phyloP scores from a whole-genome alignment of 2,797 vertebrate genomes.

The Euphonia xanthogaster region DNA sequence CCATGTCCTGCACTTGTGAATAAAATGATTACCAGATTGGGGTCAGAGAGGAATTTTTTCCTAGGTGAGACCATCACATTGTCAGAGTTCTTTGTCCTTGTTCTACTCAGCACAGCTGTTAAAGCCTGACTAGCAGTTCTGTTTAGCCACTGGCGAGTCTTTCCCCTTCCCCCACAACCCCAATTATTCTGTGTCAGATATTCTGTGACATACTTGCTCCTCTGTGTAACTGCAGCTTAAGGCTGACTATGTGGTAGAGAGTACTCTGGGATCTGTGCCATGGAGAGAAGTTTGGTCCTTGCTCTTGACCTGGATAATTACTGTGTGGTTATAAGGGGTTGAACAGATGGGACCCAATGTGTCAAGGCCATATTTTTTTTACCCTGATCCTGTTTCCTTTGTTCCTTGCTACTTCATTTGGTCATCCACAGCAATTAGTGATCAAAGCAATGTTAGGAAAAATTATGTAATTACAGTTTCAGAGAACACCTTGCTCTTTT shows the following conservation, averaged over 20 bases:
- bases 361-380: background rate
- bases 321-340: background rate
- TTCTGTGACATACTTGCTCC: background rate
- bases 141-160: background rate
- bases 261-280: background rate
- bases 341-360: background rate
- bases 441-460: background rate
- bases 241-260: background rate
- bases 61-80: background rate
- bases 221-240: background rate
- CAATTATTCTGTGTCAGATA: background rate
- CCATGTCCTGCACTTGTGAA: background rate
- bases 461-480: background rate
- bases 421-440: background rate
- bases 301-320: background rate
- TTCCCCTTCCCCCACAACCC: rapidly evolving
- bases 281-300: background rate
- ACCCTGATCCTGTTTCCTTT: background rate
- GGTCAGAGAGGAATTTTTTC: background rate
- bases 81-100: background rate
- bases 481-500: background rate
- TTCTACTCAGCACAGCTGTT: background rate
- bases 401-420: background rate
- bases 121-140: background rate
- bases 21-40: background rate